Conservation (phyloP, 2,113 vertebrate genomes). For the Pterocles gutturalis region DNA sequence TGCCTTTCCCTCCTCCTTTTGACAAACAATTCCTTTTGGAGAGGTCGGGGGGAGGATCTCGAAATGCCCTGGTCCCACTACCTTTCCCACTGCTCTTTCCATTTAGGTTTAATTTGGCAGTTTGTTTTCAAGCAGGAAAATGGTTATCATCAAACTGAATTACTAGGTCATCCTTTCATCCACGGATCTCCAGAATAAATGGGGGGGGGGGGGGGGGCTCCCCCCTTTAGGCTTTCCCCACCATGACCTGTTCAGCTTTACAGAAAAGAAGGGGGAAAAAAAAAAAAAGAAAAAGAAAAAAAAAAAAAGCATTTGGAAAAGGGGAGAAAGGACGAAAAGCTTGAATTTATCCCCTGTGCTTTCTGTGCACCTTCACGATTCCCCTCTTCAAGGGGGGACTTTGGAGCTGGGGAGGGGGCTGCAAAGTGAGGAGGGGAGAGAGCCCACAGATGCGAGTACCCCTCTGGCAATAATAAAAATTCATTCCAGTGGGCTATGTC, state of each 20-base stretch:
- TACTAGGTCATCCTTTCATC: constrained; percentile 39
- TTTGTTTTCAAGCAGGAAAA: constrained; percentile 58
- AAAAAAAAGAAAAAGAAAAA: too few species aligned
- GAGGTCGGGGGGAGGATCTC: neutral
- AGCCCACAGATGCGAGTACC: constrained; percentile 17
- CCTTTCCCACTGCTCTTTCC: constrained; percentile 36
- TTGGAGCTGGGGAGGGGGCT: neutral
- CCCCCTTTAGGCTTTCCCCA: neutral
- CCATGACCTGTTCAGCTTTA: neutral
- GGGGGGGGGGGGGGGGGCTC: accelerated
- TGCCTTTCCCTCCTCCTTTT: constrained; percentile 45
- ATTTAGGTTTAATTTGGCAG: constrained; percentile 45
- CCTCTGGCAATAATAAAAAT: constrained; percentile 67
- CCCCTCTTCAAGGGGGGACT: neutral
- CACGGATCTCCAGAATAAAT: neutral
- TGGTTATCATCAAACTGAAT: constrained; percentile 44
- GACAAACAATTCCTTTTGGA: neutral
- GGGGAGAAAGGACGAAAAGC: neutral
- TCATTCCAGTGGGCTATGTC: constrained; percentile 41
- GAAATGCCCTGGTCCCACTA: neutral
- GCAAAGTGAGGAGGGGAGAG: neutral
- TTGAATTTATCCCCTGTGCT: neutral
- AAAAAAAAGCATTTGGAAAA: neutral
- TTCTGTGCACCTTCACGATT: neutral
- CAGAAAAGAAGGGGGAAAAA: neutral